Percentiles rank a stretch among this genome's conserved stretches.
phyloP scores from a whole-genome alignment of 2,113 vertebrate species.

The cattle (Bos taurus) region ARS-UCD2.0 NC_037335.1:94950001-94950500 shows the following conservation, averaged over 20 bases:
- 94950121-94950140: neutral
- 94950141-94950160: neutral
- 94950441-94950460: neutral
- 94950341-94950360: neutral
- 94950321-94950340: neutral
- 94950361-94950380: neutral
- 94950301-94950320: neutral
- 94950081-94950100: neutral
- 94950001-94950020: neutral
- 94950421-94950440: neutral
- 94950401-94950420: neutral
- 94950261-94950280: neutral
- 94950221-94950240: neutral
- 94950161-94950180: neutral
- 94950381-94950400: neutral
- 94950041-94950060: neutral
- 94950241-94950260: neutral
- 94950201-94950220: neutral
- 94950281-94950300: neutral
- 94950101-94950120: neutral
- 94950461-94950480: neutral
- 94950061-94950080: neutral
- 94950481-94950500: neutral
- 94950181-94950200: neutral
- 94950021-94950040: neutral